Percentiles rank a stretch among this genome's conserved stretches.
Evolutionary conservation across 2,113 vertebrate genomes (phyloP).

Genomic region (Misgurnus mizolepis): DNA sequence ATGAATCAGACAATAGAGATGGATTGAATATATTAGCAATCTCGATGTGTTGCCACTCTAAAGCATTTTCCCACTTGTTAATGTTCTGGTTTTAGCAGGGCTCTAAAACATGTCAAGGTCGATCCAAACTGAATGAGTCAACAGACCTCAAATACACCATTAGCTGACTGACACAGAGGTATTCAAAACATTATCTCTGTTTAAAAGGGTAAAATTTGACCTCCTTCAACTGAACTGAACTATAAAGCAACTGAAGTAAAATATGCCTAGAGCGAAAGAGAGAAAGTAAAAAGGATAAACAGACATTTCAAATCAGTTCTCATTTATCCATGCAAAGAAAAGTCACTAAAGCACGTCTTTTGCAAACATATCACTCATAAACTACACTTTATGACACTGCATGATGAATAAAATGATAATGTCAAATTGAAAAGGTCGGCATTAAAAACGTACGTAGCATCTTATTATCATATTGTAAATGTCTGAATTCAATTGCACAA

Average conservation of each 20-base stretch:
- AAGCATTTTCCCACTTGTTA: constrained; percentile 49
- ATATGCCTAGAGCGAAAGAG: too few species aligned
- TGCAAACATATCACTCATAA: too few species aligned
- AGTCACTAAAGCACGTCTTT: background rate
- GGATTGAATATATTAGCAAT: constrained; percentile 43
- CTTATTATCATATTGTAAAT: too few species aligned
- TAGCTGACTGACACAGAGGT: background rate
- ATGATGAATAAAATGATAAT: too few species aligned
- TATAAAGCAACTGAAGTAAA: background rate
- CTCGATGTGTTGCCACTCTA: constrained; percentile 27
- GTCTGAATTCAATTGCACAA: too few species aligned
- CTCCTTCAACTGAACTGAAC: background rate
- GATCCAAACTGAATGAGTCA: background rate
- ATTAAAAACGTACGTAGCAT: too few species aligned
- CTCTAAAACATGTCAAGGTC: constrained; percentile 5
- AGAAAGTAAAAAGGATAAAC: background rate
- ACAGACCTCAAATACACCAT: background rate
- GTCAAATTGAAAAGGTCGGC: too few species aligned
- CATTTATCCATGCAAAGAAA: background rate
- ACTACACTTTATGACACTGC: too few species aligned
- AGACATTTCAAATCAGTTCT: background rate
- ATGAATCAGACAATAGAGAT: background rate
- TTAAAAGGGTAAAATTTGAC: background rate
- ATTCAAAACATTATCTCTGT: background rate
- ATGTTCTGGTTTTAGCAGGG: constrained; percentile 32